Conservation (phyloP, 37 sponge, comb jelly and placozoan species). For the Halisarca cf. caerulea region DNA sequence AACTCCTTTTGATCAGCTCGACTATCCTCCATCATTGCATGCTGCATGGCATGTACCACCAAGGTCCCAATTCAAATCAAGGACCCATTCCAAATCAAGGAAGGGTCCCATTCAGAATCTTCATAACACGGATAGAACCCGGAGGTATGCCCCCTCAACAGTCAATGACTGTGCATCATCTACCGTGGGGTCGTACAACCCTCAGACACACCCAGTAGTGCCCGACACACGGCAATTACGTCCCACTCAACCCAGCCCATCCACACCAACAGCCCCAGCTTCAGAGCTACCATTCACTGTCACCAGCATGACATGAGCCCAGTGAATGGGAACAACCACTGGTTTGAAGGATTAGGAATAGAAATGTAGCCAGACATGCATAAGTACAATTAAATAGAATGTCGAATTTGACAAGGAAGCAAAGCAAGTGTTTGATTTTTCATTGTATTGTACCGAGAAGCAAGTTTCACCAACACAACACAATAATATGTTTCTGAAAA, state of each 20-base stretch:
- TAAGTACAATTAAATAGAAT: too few species aligned
- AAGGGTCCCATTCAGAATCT: neutral
- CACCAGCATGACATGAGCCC: conserved; percentile 30
- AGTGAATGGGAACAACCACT: neutral
- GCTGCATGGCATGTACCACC: conserved; percentile 6
- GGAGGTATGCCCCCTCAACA: conserved; percentile 37
- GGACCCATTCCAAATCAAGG: too few species aligned
- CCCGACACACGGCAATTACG: neutral
- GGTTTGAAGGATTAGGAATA: conserved; percentile 17
- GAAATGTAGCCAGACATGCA: neutral
- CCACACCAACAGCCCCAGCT: conserved; percentile 39
- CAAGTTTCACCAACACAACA: too few species aligned
- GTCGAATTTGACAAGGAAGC: too few species aligned
- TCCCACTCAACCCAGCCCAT: conserved; percentile 25
- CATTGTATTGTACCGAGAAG: too few species aligned
- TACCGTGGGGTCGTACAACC: conserved; percentile 20
- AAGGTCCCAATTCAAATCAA: too few species aligned
- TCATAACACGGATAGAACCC: neutral
- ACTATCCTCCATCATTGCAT: neutral
- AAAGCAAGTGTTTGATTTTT: too few species aligned
- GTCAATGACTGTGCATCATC: conserved; percentile 30
- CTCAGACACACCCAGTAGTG: neutral
- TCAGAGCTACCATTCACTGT: conserved; percentile 29
- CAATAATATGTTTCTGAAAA: too few species aligned
- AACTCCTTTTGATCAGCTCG: neutral